Evolutionary conservation across 2,888 invertebrate genomes (phyloP).

Genomic region (Mimumesa dahlbomi): DNA sequence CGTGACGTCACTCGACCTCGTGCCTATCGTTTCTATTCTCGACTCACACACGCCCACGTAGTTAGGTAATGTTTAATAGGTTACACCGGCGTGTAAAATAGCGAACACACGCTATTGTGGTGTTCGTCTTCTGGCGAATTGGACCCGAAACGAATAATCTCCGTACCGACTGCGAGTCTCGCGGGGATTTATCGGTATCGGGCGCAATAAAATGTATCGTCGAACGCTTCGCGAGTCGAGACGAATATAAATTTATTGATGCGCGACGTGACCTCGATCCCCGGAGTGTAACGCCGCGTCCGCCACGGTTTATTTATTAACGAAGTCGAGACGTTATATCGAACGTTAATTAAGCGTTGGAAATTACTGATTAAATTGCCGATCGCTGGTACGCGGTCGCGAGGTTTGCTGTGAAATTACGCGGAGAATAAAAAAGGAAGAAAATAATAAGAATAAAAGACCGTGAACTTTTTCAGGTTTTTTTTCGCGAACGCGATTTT

Average conservation of each 20-base stretch:
- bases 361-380: constrained; percentile 48
- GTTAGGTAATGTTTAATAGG: constrained; percentile 57
- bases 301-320: constrained; percentile 38
- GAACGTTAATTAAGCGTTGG: constrained; percentile 49
- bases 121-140: no score
- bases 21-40: constrained; percentile 58
- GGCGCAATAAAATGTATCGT: constrained; percentile 20
- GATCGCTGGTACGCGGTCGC: constrained; percentile 21
- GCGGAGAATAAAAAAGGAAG: no score
- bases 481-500: no score
- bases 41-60: constrained; percentile 34
- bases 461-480: no score
- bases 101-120: no score
- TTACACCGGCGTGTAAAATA: constrained; percentile 9
- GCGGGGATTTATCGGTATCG: not conserved
- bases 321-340: constrained; percentile 38
- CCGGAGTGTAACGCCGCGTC: constrained; percentile 10
- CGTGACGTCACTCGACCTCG: constrained; percentile 61
- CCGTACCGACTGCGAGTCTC: no score
- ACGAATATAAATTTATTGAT: constrained; percentile 42
- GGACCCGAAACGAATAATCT: no score
- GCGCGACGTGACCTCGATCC: constrained; percentile 32
- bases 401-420: constrained; percentile 12
- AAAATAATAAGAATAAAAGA: no score
- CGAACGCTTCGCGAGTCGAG: constrained; percentile 17